Conservation (phyloP, 2,888 invertebrate genomes). For the Ligdia adustata region DNA sequence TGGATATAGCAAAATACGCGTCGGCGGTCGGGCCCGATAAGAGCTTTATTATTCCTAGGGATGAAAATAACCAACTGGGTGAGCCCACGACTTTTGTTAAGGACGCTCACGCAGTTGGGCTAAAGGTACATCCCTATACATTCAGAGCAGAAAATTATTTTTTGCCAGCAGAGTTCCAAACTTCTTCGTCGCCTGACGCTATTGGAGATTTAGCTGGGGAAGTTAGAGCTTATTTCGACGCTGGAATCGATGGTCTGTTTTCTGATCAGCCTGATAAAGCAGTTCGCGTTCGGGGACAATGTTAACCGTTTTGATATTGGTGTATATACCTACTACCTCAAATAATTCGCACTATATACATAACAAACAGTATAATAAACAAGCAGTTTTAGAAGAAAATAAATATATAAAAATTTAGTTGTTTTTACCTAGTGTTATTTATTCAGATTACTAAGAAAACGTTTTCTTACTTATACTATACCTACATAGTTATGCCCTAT, state of each 20-base stretch:
- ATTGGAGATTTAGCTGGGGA: constrained; percentile 63
- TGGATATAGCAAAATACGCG: constrained; percentile 67
- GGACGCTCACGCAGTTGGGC: constrained; percentile 63
- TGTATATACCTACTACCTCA: too few species aligned
- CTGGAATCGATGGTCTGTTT: constrained; percentile 73
- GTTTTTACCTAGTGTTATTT: too few species aligned
- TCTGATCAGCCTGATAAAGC: constrained; percentile 72
- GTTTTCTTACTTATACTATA: too few species aligned
- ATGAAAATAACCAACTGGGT: constrained; percentile 54
- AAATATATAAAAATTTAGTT: too few species aligned
- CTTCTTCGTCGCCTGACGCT: constrained; percentile 37
- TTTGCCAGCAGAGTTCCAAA: constrained; percentile 64
- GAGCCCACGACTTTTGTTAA: constrained; percentile 60
- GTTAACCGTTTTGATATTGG: too few species aligned
- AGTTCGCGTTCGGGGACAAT: constrained; percentile 43
- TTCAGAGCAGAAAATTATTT: constrained; percentile 72
- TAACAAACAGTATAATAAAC: too few species aligned
- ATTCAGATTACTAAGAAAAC: too few species aligned
- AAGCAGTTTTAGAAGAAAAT: too few species aligned
- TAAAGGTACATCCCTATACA: constrained; percentile 74
- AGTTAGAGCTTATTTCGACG: constrained; percentile 59
- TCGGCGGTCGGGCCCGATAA: constrained; percentile 73
- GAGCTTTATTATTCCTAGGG: constrained; percentile 67
- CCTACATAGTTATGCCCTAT: too few species aligned
- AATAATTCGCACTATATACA: too few species aligned